Conservation (phyloP, 2,888 invertebrate species). For the Hemithea aestivaria region DNA sequence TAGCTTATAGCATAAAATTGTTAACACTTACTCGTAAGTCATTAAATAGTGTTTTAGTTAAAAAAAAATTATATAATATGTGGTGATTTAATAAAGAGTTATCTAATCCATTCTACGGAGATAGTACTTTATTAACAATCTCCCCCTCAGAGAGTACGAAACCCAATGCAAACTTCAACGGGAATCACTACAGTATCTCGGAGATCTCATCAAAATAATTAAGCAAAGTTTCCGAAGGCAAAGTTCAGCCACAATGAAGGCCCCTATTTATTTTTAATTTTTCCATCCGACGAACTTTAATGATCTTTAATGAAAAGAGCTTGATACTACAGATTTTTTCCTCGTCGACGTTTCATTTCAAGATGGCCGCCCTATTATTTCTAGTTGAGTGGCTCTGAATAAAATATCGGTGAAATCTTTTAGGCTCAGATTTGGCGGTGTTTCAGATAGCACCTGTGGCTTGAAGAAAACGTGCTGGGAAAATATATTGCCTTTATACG, state of each 20-base stretch:
- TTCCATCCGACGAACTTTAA: constrained; percentile 62
- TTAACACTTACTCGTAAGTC: no score
- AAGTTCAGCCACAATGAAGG: constrained; percentile 43
- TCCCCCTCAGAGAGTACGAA: no score
- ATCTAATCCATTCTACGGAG: no score
- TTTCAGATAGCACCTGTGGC: constrained; percentile 33
- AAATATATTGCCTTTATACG: not conserved
- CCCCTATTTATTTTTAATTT: constrained; percentile 63
- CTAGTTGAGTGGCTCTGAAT: constrained; percentile 44
- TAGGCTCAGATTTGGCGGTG: constrained; percentile 27
- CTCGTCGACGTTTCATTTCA: constrained; percentile 44
- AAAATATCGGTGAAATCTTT: constrained; percentile 34
- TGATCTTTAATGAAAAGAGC: constrained; percentile 71
- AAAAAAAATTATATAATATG: no score
- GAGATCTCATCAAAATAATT: constrained; percentile 25
- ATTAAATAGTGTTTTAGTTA: no score
- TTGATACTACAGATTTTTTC: constrained; percentile 48
- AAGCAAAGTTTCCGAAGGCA: constrained; percentile 23
- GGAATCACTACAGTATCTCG: constrained; percentile 7
- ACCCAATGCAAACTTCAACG: constrained; percentile 15
- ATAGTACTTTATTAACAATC: no score
- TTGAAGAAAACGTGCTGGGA: constrained; percentile 2
- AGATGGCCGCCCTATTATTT: constrained; percentile 50
- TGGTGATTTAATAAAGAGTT: no score
- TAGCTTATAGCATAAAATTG: no score